Percentiles rank a stretch among this genome's conserved stretches.
These are phyloP conservation scores for Brachypteracias leptosomus DNA, from an alignment of 2,113 vertebrate species.

Conservation along the genomic window DNA sequence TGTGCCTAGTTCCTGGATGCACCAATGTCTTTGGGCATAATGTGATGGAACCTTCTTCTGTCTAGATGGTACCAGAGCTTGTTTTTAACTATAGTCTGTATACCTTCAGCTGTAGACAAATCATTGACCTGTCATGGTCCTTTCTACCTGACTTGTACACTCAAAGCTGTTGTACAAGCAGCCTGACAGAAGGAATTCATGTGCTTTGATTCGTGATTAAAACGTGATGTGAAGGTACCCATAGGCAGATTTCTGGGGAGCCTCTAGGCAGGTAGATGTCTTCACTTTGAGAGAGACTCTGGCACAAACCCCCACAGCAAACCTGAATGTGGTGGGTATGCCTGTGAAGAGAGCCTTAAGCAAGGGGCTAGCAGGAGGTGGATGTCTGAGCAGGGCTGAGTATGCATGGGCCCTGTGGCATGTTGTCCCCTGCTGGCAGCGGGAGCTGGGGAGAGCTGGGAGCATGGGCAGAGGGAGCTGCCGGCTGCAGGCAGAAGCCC, in stretches of 20 bases:
- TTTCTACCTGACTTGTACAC: neutral
- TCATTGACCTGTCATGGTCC: neutral
- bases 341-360: neutral
- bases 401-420: fast-evolving
- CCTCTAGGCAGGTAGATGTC: neutral
- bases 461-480: neutral
- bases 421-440: fast-evolving
- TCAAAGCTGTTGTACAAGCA: neutral
- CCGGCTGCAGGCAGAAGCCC: neutral
- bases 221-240: neutral
- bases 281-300: neutral
- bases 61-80: neutral
- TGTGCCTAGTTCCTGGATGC: neutral
- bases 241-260: neutral
- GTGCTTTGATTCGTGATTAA: neutral
- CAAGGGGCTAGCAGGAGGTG: neutral
- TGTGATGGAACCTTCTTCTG: neutral
- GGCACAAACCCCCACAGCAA: neutral
- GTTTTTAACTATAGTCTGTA: neutral
- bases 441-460: neutral
- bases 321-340: fast-evolving
- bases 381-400: neutral
- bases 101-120: neutral
- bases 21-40: neutral
- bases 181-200: neutral